Conservation (phyloP, 2,113 vertebrate species). For the Nicator chloris region DNA sequence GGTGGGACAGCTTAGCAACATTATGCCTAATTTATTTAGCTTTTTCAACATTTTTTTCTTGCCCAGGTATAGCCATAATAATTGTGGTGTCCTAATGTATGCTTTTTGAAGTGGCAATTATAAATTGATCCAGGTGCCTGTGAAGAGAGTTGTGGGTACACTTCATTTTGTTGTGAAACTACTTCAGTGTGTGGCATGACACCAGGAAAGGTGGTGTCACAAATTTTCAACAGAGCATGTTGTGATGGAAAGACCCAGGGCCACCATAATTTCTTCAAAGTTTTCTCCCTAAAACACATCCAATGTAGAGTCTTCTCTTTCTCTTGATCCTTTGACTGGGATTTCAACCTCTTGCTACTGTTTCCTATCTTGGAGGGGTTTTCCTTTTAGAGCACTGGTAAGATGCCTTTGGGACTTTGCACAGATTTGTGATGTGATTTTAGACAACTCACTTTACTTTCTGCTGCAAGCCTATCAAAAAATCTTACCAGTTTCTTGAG, state of each 20-base stretch:
- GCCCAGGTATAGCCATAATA: not conserved
- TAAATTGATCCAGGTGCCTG: not conserved
- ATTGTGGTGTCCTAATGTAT: not conserved
- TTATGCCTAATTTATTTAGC: not conserved
- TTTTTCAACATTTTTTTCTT: not conserved
- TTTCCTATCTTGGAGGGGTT: accelerated
- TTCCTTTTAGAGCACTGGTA: not conserved
- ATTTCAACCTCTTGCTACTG: not conserved
- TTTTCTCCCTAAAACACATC: not conserved
- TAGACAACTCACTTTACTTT: not conserved
- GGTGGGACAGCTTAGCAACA: not conserved
- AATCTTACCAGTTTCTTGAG: not conserved
- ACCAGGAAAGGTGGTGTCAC: not conserved
- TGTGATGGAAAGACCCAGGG: not conserved
- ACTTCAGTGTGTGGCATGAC: not conserved
- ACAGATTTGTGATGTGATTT: not conserved
- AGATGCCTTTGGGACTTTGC: not conserved
- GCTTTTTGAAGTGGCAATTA: not conserved
- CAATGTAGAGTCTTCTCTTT: not conserved
- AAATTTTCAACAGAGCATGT: not conserved
- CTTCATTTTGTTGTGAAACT: not conserved
- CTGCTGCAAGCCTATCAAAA: not conserved
- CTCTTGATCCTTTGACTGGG: not conserved
- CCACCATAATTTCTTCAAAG: not conserved
- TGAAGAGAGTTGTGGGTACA: not conserved